Evolutionary conservation across 1,140 invertebrate genomes (phyloP), one percentile per base, ranked within the genome.

Genomic region (Drosophila navojoa): DNA sequence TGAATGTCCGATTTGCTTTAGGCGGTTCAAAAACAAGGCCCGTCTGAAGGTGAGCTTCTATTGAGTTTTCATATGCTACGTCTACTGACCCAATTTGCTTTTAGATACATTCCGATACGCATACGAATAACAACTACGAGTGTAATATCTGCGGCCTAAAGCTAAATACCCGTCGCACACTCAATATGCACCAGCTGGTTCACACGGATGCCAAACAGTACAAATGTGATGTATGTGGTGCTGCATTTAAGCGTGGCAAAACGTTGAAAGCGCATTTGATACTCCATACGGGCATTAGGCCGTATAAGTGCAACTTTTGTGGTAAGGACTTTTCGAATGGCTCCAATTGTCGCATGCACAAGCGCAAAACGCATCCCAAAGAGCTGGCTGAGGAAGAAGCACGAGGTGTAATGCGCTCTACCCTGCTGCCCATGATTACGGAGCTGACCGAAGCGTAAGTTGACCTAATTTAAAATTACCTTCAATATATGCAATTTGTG

Each of bases 311-410:
- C 54, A 92, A 92, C 22, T 93, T 93, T 60, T 93, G 93, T 69
- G 84, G 91, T 11, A 89, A 90, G 15, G 91, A 92, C n/a, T 93
- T 93, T 79, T 91, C 93, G 9, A 93, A 93, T 63, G 92, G 92
- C 11, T 92, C 92, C 11, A 93, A 93, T 62, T 93, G 93, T 73
- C 82, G 93, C 6, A 92, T 92, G 49, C 93, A 93, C 70, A 93
- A 93, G 61, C 91, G 92, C 4, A 90, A 93, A 19, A 84, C 92
- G 68, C 93, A 93, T 82, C 92, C 93, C 13, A 84, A 90, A 54
- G 93, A 93, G 64, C 74, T 93, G 58, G 90, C 91, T 1, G 82
- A 91, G 9, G 86, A 91, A 32, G 92, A 92, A 67, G 72, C 86
- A 4, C 59, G 66, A 11, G 91, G 91, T 0, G 82, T 91, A 5